These are phyloP conservation scores for Ambastaia sidthimunki DNA, from an alignment of 2,797 vertebrate genomes.

Conservation along the genomic window DNA sequence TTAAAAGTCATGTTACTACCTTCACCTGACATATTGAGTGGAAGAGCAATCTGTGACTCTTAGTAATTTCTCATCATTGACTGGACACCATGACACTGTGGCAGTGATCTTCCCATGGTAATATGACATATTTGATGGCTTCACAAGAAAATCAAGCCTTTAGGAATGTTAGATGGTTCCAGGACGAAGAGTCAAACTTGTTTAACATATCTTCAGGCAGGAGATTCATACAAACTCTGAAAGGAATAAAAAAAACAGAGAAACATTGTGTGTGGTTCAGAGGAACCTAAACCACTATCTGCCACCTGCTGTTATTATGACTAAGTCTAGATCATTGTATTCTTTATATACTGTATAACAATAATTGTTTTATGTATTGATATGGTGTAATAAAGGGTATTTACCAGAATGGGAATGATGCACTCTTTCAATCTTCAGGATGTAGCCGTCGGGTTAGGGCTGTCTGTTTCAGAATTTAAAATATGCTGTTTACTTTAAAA, in stretches of 20 bases:
- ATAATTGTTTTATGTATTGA: no score
- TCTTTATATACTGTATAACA: no score
- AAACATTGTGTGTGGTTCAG: not conserved
- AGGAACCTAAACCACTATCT: no score
- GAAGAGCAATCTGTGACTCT: constrained; percentile 17
- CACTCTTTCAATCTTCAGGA: constrained; percentile 42
- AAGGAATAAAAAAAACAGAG: constrained; percentile 29
- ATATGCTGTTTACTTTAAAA: constrained; percentile 5
- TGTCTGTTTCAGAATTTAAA: constrained; percentile 61
- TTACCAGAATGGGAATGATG: constrained; percentile 60
- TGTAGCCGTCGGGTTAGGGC: constrained; percentile 55
- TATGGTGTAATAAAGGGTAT: not conserved
- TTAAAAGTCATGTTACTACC: no score
- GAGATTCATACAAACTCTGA: constrained; percentile 59
- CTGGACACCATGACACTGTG: constrained; percentile 40
- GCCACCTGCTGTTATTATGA: no score
- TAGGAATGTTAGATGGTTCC: constrained; percentile 44
- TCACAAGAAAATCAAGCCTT: constrained; percentile 15
- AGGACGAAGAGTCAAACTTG: constrained; percentile 63
- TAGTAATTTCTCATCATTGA: constrained; percentile 7
- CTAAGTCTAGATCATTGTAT: no score
- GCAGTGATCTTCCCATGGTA: constrained; percentile 22
- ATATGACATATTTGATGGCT: constrained; percentile 27
- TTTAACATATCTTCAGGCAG: constrained; percentile 67
- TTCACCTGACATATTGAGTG: not conserved